Base-by-base conservation (phyloP, 1,140 invertebrate genomes). In the Sogatella furcifera region DNA sequence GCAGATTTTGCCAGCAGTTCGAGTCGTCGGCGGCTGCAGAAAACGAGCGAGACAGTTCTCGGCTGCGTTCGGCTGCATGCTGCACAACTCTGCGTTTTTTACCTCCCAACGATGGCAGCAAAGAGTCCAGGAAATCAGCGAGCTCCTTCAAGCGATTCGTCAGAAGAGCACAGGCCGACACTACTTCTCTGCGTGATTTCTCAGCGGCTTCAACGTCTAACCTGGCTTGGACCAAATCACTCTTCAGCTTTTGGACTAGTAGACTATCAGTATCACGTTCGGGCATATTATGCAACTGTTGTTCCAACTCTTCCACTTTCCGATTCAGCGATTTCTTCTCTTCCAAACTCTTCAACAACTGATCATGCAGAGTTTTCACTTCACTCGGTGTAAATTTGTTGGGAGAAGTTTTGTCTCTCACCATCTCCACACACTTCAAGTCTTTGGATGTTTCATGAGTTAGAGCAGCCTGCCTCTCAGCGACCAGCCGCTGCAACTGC, bases 81-180 rank as follows among this genome's bases (percentile, higher is more conserved):
- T 77, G 75, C 46, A 83, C 69, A 17, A 75, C 72, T 46, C 72
- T 69, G 5, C 77, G 72, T 38, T 78, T 74, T 62, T 77, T 74
- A 1, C 68, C 69, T 1, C 78, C 77, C 22, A 82, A 31, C 11
- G 38, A 57, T 19, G 62, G 60, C 8, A 89, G 68, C 52, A 89
- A 71, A 42, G 84, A 84, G 65, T 86, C 84, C 14, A 89, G 71
- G 67, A 89, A 88, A 52, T 79, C 78, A 2, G 84, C 82, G 60
- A 89, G 69, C 65, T 87, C 85, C 68, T 86, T 83, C 24, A 89
- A 69, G 5, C 84, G 76, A 31, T 74, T 78, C 14, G 81, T 81
- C 17, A 88, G 69, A 31, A 85, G 67, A 57, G 78, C 70, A 68
- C 84, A 81, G 0, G 85, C 81, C 67, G 86, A 82, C 11, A 77